Base-by-base conservation (phyloP, 2,888 invertebrate genomes). In the Pristionchus mayeri region DNA sequence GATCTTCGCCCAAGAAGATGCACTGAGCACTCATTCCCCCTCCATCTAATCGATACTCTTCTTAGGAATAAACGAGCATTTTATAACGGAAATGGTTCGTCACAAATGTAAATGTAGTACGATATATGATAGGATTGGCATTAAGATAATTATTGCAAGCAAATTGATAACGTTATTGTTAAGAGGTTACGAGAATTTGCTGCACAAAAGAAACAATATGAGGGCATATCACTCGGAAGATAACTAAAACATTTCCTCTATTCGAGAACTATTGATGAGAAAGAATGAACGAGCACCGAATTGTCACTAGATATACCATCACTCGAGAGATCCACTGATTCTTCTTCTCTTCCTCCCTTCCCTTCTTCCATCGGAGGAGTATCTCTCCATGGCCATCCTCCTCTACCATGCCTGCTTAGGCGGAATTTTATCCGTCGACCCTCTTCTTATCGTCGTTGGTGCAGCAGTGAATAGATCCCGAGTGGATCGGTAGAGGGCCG, bases 351-450 rank as follows among this genome's bases (percentile, higher is more conserved):
- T n/a, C n/a, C n/a, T n/a, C n/a, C n/a, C n/a, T n/a, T n/a, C n/a
- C n/a, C n/a, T n/a, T n/a, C n/a, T n/a, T n/a, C 13, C 3, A 60
- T 27, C 13, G 2, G 57, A 60, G 30, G 24, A 6, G 54, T 24
- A 54, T 54, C n/a, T 24, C n/a, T 3, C n/a, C 9, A n/a, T 30
- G 30, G 30, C 30, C 27, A 7, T 27, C 30, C 63, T 63, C 30
- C 30, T 40, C 71, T 71, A 71, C 71, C 71, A 71, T 24, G 71
- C 71, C 71, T 71, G 71, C 24, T 24, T 71, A 7, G 71, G 71
- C 7, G 71, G 71, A 24, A 71, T 34, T 71, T 44, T 71, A 13
- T 71, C 71, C n/a, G 24, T 44, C 16, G 71, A 71, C 18, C 40
- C 71, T 24, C 71, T 37, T 24, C 71, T n/a, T 0, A 40, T 24